These are phyloP conservation scores for Stigmatopora argus DNA, from an alignment of 2,113 vertebrate genomes.

Conservation along the genomic window DNA sequence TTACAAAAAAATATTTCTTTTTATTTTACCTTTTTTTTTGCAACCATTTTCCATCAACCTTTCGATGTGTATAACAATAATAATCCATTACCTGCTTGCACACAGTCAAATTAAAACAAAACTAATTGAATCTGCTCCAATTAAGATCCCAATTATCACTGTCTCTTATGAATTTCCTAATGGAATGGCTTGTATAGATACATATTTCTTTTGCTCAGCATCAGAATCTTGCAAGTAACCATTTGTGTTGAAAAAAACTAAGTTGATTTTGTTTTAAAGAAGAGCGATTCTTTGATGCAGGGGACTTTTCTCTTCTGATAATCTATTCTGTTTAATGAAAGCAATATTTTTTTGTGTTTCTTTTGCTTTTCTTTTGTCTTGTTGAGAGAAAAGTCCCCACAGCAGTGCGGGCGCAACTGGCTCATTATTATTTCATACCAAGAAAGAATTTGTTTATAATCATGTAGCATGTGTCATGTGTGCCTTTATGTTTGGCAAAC, in stretches of 20 bases:
- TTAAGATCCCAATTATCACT: constrained; percentile 5
- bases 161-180: background rate
- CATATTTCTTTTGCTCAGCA: background rate
- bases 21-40: background rate
- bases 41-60: background rate
- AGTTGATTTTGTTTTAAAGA: constrained; percentile 1
- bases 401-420: constrained; percentile 24
- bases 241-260: background rate
- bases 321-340: constrained; percentile 8
- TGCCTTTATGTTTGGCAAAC: constrained; percentile 20
- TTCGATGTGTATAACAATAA: background rate
- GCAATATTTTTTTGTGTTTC: constrained; percentile 9
- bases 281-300: constrained; percentile 1
- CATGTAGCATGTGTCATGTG: constrained; percentile 25
- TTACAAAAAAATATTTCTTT: background rate
- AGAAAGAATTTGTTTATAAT: constrained; percentile 45
- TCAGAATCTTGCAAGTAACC: background rate
- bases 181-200: background rate
- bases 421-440: constrained; percentile 37
- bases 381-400: constrained; percentile 18
- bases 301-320: background rate
- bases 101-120: background rate
- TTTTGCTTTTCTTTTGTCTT: constrained; percentile 4
- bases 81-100: background rate
- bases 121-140: constrained; percentile 4